These are phyloP conservation scores for Bombus waltoni DNA, from an alignment of 1,140 invertebrate species.

Conservation along the genomic window DNA sequence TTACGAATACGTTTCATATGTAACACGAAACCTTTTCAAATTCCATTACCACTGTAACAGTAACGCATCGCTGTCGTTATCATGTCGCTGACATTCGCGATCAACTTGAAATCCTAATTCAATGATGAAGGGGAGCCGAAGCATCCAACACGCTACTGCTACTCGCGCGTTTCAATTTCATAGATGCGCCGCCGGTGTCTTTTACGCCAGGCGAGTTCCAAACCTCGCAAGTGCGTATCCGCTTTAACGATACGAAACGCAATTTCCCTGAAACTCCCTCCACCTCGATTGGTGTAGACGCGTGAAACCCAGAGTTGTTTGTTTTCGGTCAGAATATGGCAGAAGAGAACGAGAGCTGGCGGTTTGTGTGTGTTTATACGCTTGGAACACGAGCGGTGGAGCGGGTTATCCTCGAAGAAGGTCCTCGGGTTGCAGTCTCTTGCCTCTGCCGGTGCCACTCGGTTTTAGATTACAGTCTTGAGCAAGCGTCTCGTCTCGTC, in stretches of 20 bases:
- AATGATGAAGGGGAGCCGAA: too few relatives aligned
- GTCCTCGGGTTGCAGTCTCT: background rate
- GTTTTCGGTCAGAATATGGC: conserved; percentile 11
- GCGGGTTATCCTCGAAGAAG: conserved; percentile 20
- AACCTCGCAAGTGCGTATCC: background rate
- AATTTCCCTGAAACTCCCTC: background rate
- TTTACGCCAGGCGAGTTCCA: background rate
- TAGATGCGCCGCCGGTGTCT: background rate
- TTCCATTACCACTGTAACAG: too few relatives aligned
- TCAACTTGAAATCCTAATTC: background rate
- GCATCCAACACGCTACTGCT: too few relatives aligned
- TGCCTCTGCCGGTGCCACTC: background rate
- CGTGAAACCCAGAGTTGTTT: conserved; percentile 2
- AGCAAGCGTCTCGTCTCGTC: background rate
- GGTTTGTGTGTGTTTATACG: conserved; percentile 6
- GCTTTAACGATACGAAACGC: conserved; percentile 6
- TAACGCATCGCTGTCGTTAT: too few relatives aligned
- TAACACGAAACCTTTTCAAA: too few relatives aligned
- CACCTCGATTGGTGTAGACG: background rate
- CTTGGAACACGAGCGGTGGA: background rate
- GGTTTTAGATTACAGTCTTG: conserved; percentile 32
- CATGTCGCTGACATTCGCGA: too few relatives aligned
- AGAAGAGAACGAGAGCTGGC: background rate
- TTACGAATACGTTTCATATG: too few relatives aligned
- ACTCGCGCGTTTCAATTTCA: background rate